Evolutionary conservation across 2,797 vertebrate genomes (phyloP).

Genomic region (Spea hammondii): DNA sequence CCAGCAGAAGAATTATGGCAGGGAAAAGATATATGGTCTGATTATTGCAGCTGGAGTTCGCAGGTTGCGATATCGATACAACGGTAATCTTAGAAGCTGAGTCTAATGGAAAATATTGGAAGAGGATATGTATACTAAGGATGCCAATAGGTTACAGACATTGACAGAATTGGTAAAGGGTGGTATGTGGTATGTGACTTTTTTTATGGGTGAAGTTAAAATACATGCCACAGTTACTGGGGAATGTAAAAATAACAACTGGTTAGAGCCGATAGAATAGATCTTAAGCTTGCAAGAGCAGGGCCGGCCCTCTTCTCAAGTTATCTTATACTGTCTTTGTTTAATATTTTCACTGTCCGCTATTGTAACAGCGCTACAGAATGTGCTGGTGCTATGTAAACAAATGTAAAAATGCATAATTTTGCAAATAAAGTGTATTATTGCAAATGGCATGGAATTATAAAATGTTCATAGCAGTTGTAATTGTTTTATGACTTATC

Average conservation of each 20-base stretch:
- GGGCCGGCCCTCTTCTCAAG: no score
- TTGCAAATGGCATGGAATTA: not conserved
- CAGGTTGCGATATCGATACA: not conserved
- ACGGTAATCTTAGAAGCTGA: not conserved
- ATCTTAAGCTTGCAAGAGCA: no score
- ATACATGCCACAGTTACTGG: conserved; percentile 8
- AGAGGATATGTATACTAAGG: conserved; percentile 11
- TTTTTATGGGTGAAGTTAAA: conserved; percentile 7
- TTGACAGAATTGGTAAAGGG: not conserved
- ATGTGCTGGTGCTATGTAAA: no score
- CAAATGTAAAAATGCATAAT: no score
- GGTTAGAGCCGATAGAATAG: not conserved
- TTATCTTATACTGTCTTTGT: no score
- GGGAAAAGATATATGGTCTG: no score
- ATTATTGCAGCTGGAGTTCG: no score
- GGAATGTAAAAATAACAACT: not conserved
- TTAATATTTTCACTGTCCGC: no score
- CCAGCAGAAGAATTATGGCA: no score
- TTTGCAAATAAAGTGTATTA: not conserved
- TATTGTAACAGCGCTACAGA: no score
- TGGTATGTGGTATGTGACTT: conserved; percentile 15
- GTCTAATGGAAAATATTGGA: not conserved
- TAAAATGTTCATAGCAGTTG: not conserved
- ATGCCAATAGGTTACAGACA: not conserved
- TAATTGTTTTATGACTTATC: conserved; percentile 4